Evolutionary conservation across 2,113 vertebrate genomes (phyloP), one percentile per base, ranked within the genome.

Genomic region (Sorex fumeus): DNA sequence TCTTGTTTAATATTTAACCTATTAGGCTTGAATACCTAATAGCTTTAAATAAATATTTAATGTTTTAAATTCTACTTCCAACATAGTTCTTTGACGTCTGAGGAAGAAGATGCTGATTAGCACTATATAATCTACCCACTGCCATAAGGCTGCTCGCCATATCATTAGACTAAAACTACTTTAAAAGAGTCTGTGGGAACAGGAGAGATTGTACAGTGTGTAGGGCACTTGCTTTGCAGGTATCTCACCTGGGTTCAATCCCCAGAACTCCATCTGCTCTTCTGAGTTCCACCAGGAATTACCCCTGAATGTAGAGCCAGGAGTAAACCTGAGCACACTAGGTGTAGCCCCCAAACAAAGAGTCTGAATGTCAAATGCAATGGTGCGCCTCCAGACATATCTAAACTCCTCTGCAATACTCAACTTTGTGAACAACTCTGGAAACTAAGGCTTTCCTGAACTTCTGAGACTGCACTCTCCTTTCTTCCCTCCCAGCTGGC

Each of bases 21-120:
- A 78, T 62, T 91, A 91, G 78, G 30, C 47, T 82, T 70, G 19
- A 96, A 64, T 91, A 67, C 25, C 93, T 77, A 91, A 83, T 94
- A 95, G 82, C 66, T 75, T 72, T 93, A 85, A 75, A 90, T 95
- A 88, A 94, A 93, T 93, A 93, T 91, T 82, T 36, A 70, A 93
- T 90, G n/a, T 90, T 60, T 43, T 67, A 74, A 90, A 70, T 66
- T 76, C 71, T 79, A 34, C 83, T 91, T 96, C 78, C 0, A 4
- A 82, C 25, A 47, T 64, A 67, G 57, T 85, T 85, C 77, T 93
- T 82, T 93, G 70, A 82, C 82, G 83, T 75, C 83, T 79, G 69
- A 95, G 57, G 79, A 90, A 79, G 66, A 86, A 94, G 21, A 84
- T 94, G 85, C 82, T 95, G 21, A 88, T 93, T 82, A 84, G 90